phyloP scores from a whole-genome alignment of 1,140 invertebrate species.

The Papilio polyxenes region DNA sequence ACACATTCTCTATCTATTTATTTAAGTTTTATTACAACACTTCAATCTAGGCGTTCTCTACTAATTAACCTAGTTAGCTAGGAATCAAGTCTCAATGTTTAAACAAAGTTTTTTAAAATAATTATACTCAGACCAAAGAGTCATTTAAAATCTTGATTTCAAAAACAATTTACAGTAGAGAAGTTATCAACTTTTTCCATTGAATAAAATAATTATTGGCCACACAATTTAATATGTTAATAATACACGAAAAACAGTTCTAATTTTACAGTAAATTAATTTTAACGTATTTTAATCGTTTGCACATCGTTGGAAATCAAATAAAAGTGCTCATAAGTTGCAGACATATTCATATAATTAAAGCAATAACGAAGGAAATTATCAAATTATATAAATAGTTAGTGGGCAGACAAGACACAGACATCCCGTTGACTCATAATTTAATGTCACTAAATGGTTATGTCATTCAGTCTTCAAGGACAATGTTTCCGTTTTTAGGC shows the following conservation, averaged over 20 bases:
- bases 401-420: conserved; percentile 50
- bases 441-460: conserved; percentile 43
- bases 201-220: background rate
- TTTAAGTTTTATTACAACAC: background rate
- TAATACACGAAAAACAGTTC: background rate
- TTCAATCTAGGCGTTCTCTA: background rate
- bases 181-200: background rate
- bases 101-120: background rate
- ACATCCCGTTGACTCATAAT: conserved; percentile 57
- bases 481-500: conserved; percentile 44
- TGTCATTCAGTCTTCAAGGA: conserved; percentile 49
- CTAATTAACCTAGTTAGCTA: conserved; percentile 12
- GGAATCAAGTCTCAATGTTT: background rate
- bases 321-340: too few relatives aligned
- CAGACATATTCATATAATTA: background rate
- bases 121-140: background rate
- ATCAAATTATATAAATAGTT: conserved; percentile 10
- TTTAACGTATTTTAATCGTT: background rate
- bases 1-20: background rate
- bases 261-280: background rate
- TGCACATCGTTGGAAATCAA: too few relatives aligned
- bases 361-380: background rate
- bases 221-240: background rate
- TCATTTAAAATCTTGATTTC: background rate
- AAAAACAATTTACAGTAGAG: background rate